Conservation (phyloP, 1,140 invertebrate genomes). For the Drosophila sp. region DNA sequence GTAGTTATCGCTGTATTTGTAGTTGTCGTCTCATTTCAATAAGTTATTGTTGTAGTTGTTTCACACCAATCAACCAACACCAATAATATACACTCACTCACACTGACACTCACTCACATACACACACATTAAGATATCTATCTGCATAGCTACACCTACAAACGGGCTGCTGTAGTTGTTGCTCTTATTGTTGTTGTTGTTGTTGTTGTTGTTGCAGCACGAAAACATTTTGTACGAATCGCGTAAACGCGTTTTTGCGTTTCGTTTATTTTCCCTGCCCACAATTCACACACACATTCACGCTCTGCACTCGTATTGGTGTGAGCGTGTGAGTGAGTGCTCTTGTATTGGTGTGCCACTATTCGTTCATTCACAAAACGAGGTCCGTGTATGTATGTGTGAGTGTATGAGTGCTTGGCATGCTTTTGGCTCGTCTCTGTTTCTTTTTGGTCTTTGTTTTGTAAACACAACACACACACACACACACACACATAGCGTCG, state of each 20-base stretch:
- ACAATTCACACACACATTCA: conserved; percentile 76
- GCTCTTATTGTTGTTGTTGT: conserved; percentile 19
- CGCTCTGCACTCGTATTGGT: conserved; percentile 28
- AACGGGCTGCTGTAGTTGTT: conserved; percentile 25
- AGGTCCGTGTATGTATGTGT: conserved; percentile 25
- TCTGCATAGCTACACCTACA: conserved; percentile 74
- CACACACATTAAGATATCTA: conserved; percentile 34
- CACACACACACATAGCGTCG: conserved; percentile 40
- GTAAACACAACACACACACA: conserved; percentile 67
- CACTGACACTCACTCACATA: conserved; percentile 20
- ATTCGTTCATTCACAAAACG: conserved; percentile 83
- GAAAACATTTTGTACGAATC: conserved; percentile 84
- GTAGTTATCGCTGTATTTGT: conserved; percentile 35
- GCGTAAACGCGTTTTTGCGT: conserved; percentile 84
- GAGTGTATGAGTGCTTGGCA: conserved; percentile 52
- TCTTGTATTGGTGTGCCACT: conserved; percentile 66
- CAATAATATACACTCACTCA: conserved; percentile 30
- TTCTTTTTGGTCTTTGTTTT: conserved; percentile 74
- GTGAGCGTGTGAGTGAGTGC: conserved; percentile 39
- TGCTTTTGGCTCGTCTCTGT: conserved; percentile 63
- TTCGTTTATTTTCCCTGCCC: conserved; percentile 84
- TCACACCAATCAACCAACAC: conserved; percentile 49
- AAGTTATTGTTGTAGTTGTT: conserved; percentile 74
- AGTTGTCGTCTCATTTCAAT: conserved; percentile 76
- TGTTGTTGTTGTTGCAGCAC: conserved; percentile 27